phyloP scores from a whole-genome alignment of 35 echinoderm and acorn worm genomes.

The Patiria miniata region DNA sequence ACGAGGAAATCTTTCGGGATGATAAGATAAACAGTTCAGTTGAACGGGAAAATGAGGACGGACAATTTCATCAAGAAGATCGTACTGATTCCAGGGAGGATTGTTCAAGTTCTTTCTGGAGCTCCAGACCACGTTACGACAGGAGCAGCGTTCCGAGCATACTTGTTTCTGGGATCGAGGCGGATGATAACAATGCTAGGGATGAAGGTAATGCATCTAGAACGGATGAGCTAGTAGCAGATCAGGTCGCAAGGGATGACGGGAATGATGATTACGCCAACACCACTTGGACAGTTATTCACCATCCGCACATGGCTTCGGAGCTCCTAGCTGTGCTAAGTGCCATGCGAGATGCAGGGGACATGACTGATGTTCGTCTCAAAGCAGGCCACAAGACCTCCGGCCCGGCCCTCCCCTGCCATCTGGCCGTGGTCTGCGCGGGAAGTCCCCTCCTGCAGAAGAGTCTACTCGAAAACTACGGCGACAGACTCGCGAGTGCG shows the following conservation, averaged over 20 bases:
- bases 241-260: background rate
- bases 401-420: conserved; percentile 39
- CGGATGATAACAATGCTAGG: background rate
- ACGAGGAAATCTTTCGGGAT: too few relatives aligned
- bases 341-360: conserved; percentile 71
- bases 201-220: background rate
- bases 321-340: conserved; percentile 64
- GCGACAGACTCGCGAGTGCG: conserved; percentile 18
- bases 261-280: conserved; percentile 18
- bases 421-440: conserved; percentile 76
- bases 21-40: too few relatives aligned
- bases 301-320: conserved; percentile 70
- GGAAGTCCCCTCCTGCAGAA: conserved; percentile 79
- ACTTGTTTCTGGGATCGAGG: conserved; percentile 73
- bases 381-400: conserved; percentile 27
- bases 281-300: conserved; percentile 1
- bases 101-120: conserved; percentile 6
- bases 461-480: conserved; percentile 33
- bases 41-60: too few relatives aligned
- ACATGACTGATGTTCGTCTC: conserved; percentile 74
- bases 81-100: too few relatives aligned
- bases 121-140: conserved; percentile 51
- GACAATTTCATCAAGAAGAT: too few relatives aligned
- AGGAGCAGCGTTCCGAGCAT: conserved; percentile 73
- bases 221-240: background rate